Evolutionary conservation across 2,888 invertebrate genomes (phyloP).

Genomic region (Agrypnus murinus): DNA sequence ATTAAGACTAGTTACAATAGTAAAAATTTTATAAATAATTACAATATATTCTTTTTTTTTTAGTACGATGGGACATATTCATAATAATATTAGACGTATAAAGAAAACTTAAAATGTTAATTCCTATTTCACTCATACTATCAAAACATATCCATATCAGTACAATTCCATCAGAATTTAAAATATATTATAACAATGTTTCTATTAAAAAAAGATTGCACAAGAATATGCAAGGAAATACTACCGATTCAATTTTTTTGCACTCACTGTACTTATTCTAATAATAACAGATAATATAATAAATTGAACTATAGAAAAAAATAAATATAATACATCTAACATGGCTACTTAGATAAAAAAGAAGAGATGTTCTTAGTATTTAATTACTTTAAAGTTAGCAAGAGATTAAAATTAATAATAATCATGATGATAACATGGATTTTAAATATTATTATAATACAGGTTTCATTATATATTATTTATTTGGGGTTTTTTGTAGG

Average conservation of each 20-base stretch:
- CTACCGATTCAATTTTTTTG: conserved; percentile 3
- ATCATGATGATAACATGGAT: conserved; percentile 23
- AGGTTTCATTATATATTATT: no score
- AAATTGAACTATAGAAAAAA: conserved; percentile 26
- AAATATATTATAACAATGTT: background rate
- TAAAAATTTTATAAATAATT: no score
- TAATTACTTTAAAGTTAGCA: conserved; percentile 30
- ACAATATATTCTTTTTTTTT: no score
- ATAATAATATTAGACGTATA: conserved; percentile 21
- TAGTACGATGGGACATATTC: conserved; percentile 13
- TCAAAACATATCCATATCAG: conserved; percentile 1
- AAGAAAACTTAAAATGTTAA: background rate
- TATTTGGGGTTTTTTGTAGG: conserved; percentile 68
- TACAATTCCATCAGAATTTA: conserved; percentile 14
- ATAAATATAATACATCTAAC: conserved; percentile 29
- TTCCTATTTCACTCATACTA: background rate
- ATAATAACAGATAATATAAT: conserved; percentile 13
- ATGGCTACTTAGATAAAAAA: conserved; percentile 25
- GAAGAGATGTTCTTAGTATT: conserved; percentile 9
- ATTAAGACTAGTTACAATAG: conserved; percentile 11
- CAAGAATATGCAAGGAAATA: conserved; percentile 11
- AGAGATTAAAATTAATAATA: conserved; percentile 33
- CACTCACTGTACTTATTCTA: conserved; percentile 10
- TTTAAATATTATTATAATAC: background rate
- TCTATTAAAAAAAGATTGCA: conserved; percentile 23